Conservation (phyloP, 1,140 invertebrate genomes). For the Armadillidium nasatum region DNA sequence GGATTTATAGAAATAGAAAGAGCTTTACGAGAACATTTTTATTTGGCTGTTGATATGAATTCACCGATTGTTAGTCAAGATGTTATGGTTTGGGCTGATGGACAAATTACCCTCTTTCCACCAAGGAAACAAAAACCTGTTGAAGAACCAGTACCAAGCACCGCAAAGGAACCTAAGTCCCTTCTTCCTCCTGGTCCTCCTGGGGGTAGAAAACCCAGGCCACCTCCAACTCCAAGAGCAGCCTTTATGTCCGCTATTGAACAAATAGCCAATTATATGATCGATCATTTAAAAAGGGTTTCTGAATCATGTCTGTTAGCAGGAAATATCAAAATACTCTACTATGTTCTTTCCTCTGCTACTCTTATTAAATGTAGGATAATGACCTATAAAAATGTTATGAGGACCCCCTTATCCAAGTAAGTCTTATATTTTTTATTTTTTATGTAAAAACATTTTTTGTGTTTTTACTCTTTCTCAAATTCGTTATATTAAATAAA, state of each 20-base stretch:
- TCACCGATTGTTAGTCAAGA: slow-evolving; percentile 25
- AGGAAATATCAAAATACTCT: slow-evolving; percentile 69
- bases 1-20: slow-evolving; percentile 38
- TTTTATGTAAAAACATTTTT: slow-evolving; percentile 58
- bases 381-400: slow-evolving; percentile 62
- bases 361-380: slow-evolving; percentile 68
- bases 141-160: slow-evolving; percentile 45
- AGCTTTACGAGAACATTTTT: slow-evolving; percentile 28
- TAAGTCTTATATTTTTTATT: too few species aligned
- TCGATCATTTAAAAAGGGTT: slow-evolving; percentile 67
- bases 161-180: background rate
- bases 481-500: too few species aligned
- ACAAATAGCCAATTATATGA: slow-evolving; percentile 59
- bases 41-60: slow-evolving; percentile 29
- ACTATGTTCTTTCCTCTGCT: slow-evolving; percentile 69
- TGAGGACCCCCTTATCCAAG: slow-evolving; percentile 49
- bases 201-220: background rate
- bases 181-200: background rate
- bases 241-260: slow-evolving; percentile 50
- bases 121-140: slow-evolving; percentile 58
- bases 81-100: slow-evolving; percentile 62
- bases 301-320: slow-evolving; percentile 75
- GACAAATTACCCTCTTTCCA: slow-evolving; percentile 70
- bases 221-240: background rate
- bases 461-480: too few species aligned